A percentile compares a stretch with the other conserved stretches of the same genome.
Evolutionary conservation across 1,140 invertebrate genomes (phyloP).

Genomic region (Drosophila neocordata): DNA sequence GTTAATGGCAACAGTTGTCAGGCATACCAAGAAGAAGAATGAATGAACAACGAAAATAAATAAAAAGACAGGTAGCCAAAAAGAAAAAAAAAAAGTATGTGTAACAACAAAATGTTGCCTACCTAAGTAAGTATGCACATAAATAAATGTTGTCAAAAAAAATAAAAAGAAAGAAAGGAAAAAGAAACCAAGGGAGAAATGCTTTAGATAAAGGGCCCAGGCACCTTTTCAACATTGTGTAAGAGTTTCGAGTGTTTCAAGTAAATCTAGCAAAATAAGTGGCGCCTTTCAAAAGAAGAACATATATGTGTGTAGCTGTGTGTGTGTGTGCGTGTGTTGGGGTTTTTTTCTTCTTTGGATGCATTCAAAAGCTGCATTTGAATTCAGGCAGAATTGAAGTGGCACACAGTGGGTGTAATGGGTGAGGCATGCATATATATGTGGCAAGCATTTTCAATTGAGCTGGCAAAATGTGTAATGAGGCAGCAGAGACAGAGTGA

Average conservation of each 20-base stretch:
- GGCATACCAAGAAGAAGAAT: conserved; percentile 17
- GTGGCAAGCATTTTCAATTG: conserved; percentile 65
- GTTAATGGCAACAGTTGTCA: conserved; percentile 81
- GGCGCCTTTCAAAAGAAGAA: conserved; percentile 31
- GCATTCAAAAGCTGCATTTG: conserved; percentile 62
- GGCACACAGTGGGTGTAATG: conserved; percentile 57
- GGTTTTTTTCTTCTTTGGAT: conserved; percentile 41
- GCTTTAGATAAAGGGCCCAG: conserved; percentile 17
- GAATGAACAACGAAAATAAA: conserved; percentile 28
- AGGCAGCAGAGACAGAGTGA: conserved; percentile 40
- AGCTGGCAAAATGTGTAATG: conserved; percentile 57
- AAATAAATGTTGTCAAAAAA: conserved; percentile 51
- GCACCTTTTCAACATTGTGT: conserved; percentile 37
- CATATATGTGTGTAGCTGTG: not conserved
- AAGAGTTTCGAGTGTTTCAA: conserved; percentile 36
- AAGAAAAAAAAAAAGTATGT: no score
- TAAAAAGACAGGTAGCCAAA: conserved; percentile 24
- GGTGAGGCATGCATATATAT: conserved; percentile 15
- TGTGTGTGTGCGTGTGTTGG: conserved; percentile 16
- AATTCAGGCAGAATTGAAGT: conserved; percentile 68
- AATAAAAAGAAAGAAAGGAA: conserved; percentile 17
- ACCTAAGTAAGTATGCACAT: conserved; percentile 34
- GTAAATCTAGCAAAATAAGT: conserved; percentile 72
- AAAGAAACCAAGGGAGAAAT: conserved; percentile 42
- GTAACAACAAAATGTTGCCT: not conserved